Evolutionary conservation across 2,797 vertebrate species (phyloP).

Genomic region (Muscicapa striata): DNA sequence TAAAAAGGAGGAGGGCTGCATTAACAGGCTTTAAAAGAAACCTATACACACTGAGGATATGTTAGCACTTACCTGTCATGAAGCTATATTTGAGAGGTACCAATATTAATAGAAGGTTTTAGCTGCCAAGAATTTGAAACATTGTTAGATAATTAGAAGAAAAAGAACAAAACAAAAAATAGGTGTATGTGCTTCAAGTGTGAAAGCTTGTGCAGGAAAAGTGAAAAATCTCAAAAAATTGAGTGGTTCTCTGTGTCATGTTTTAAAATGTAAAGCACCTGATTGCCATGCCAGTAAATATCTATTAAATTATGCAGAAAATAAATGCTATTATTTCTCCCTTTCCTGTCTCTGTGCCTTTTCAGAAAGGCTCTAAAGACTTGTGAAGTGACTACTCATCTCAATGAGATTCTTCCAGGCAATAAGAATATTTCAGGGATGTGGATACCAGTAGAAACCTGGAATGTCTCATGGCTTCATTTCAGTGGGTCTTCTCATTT

Average conservation of each 20-base stretch:
- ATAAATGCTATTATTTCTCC: background rate
- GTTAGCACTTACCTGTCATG: background rate
- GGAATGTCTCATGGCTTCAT: background rate
- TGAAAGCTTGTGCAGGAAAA: background rate
- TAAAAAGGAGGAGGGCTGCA: background rate
- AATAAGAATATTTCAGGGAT: background rate
- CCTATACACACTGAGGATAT: background rate
- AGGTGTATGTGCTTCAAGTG: background rate
- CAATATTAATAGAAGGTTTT: background rate
- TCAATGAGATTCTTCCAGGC: conserved; percentile 6
- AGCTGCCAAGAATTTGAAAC: background rate
- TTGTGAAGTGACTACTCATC: background rate
- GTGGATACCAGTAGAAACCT: background rate
- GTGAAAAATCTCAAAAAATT: background rate
- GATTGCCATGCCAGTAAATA: background rate
- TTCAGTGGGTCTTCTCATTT: background rate
- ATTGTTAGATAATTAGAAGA: background rate
- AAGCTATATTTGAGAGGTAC: background rate
- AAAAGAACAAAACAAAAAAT: background rate
- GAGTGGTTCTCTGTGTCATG: background rate
- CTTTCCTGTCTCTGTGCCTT: background rate
- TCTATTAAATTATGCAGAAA: background rate
- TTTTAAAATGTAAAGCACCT: background rate
- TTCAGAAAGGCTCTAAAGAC: conserved; percentile 19
- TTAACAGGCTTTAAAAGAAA: background rate